Conservation (phyloP, 2,113 vertebrate genomes). For the Cranoglanis bouderius region DNA sequence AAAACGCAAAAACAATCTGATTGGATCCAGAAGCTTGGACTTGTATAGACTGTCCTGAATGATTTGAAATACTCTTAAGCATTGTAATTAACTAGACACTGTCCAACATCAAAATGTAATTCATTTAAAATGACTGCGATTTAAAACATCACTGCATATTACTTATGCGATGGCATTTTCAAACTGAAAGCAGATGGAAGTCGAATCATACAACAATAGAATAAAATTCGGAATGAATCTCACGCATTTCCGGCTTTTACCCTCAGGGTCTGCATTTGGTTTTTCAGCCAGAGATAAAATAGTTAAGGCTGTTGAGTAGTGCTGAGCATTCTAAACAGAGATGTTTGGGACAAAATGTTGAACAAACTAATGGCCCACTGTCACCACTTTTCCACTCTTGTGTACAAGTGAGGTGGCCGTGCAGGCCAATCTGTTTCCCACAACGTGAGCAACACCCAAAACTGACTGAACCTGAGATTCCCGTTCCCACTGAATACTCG, state of each 20-base stretch:
- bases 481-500: constrained; percentile 57
- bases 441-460: constrained; percentile 58
- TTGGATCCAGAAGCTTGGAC: constrained; percentile 24
- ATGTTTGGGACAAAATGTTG: constrained; percentile 24
- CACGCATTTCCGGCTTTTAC: background rate
- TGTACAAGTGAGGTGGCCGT: constrained; percentile 59
- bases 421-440: constrained; percentile 68
- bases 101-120: background rate
- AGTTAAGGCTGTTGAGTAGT: constrained; percentile 8
- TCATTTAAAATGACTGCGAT: background rate
- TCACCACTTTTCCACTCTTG: constrained; percentile 25
- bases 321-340: constrained; percentile 17
- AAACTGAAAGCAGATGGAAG: background rate
- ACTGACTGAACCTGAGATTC: constrained; percentile 56
- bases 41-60: background rate
- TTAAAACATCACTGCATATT: background rate
- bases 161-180: background rate
- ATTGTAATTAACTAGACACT: background rate
- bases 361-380: constrained; percentile 31
- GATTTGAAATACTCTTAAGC: background rate
- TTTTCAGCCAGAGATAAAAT: constrained; percentile 26
- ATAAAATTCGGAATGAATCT: background rate
- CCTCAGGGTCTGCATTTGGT: background rate
- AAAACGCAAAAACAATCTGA: constrained; percentile 20
- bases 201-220: background rate